Conservation (phyloP, 2,113 vertebrate genomes). For the Oxyura jamaicensis region DNA sequence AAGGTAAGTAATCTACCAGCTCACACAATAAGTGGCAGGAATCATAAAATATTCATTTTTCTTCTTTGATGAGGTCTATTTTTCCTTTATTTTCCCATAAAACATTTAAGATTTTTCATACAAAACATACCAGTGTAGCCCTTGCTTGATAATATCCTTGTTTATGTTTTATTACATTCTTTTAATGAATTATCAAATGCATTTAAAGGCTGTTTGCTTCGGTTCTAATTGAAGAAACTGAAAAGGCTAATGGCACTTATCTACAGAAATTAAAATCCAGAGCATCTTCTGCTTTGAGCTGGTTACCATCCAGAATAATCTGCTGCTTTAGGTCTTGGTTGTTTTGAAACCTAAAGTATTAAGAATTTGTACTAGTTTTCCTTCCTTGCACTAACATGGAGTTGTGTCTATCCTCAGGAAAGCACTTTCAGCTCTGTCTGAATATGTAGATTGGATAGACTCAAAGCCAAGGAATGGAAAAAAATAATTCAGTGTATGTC, state of each 20-base stretch:
- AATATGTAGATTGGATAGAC: background rate
- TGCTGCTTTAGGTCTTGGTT: background rate
- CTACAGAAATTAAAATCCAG: background rate
- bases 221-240: constrained; percentile 23
- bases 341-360: background rate
- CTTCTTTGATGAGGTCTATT: constrained; percentile 19
- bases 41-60: constrained; percentile 44
- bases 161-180: constrained; percentile 10
- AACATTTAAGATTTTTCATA: constrained; percentile 22
- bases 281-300: background rate
- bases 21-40: constrained; percentile 38
- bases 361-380: background rate
- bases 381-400: background rate
- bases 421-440: background rate
- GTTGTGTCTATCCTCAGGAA: background rate
- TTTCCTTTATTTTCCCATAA: constrained; percentile 38
- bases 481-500: background rate
- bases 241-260: constrained; percentile 25
- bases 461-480: background rate
- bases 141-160: background rate
- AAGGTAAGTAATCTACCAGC: constrained; percentile 83
- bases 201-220: constrained; percentile 2
- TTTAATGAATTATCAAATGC: constrained; percentile 34
- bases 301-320: background rate
- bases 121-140: background rate